phyloP scores from a whole-genome alignment of 2,888 invertebrate genomes.

The Athetis lepigone region DNA sequence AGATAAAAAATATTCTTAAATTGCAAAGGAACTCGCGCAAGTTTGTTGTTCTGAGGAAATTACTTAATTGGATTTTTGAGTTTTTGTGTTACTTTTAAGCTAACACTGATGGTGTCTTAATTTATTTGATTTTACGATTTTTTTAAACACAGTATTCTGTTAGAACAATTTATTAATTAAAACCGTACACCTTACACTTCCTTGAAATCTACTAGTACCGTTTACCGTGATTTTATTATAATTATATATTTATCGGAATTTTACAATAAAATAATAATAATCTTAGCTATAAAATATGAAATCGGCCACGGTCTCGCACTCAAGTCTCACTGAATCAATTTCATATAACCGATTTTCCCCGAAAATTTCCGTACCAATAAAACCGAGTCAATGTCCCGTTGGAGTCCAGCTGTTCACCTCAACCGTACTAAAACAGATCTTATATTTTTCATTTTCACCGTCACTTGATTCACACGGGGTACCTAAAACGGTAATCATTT shows the following conservation, averaged over 20 bases:
- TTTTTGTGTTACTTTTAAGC: constrained; percentile 5
- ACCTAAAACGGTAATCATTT: constrained; percentile 74
- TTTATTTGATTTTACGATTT: neutral
- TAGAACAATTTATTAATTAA: neutral
- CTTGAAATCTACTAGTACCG: no score
- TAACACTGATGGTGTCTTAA: neutral
- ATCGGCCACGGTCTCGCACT: constrained; percentile 1
- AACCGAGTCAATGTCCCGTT: constrained; percentile 42
- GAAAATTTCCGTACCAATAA: constrained; percentile 41
- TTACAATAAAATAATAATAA: neutral
- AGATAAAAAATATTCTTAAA: constrained; percentile 27
- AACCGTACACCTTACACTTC: no score
- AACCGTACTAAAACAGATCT: constrained; percentile 55
- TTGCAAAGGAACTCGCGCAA: constrained; percentile 14
- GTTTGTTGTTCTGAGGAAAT: constrained; percentile 15
- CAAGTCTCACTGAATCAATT: constrained; percentile 28
- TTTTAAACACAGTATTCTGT: neutral
- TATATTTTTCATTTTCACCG: constrained; percentile 54
- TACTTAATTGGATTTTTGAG: constrained; percentile 9
- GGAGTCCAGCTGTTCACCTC: constrained; percentile 47
- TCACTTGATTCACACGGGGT: constrained; percentile 34
- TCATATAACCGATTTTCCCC: constrained; percentile 22
- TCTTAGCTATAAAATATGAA: neutral
- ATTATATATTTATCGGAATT: constrained; percentile 11
- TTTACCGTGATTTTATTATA: no score